A percentile compares a stretch with the other conserved stretches of the same genome.
phyloP scores from a whole-genome alignment of 2,888 invertebrate genomes.

The Eledona agricola region DNA sequence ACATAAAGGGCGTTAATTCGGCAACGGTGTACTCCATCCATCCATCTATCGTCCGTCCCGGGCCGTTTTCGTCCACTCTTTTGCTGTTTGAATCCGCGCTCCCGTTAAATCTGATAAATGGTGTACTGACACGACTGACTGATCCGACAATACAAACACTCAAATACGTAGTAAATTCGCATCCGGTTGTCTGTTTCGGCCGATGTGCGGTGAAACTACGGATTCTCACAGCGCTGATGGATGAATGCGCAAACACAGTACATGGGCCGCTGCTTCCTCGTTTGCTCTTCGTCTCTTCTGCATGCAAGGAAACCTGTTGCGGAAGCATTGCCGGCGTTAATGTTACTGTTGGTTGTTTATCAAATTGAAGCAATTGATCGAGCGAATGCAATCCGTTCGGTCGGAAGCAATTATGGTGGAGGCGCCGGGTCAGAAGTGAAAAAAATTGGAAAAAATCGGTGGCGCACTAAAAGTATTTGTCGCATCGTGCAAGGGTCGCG shows the following conservation, averaged over 20 bases:
- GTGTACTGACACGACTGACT: slow-evolving; percentile 61
- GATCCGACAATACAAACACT: slow-evolving; percentile 63
- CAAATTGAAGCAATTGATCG: too few relatives aligned
- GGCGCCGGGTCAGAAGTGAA: too few relatives aligned
- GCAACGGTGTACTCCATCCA: slow-evolving; percentile 51
- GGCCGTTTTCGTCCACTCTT: slow-evolving; percentile 17
- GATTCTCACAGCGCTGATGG: slow-evolving; percentile 50
- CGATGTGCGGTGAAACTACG: slow-evolving; percentile 26
- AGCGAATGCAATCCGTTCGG: too few relatives aligned
- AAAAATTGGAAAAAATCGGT: too few relatives aligned
- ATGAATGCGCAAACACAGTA: slow-evolving; percentile 57
- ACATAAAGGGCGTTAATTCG: slow-evolving; percentile 52
- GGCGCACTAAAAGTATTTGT: too few relatives aligned
- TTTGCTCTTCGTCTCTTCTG: slow-evolving; percentile 24
- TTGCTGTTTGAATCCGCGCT: slow-evolving; percentile 30
- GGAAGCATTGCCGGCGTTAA: too few relatives aligned
- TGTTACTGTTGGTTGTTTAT: too few relatives aligned
- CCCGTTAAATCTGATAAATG: slow-evolving; percentile 61
- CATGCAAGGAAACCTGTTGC: slow-evolving; percentile 37
- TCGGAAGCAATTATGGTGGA: too few relatives aligned
- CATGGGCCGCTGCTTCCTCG: slow-evolving; percentile 45
- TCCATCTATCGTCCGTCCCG: slow-evolving; percentile 42
- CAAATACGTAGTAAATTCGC: slow-evolving; percentile 43
- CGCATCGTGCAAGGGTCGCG: too few relatives aligned
- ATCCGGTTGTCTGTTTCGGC: slow-evolving; percentile 34